Evolutionary conservation across 1,140 invertebrate genomes (phyloP), one percentile per base, ranked within the genome.

Genomic region (Eumaeus atala): DNA sequence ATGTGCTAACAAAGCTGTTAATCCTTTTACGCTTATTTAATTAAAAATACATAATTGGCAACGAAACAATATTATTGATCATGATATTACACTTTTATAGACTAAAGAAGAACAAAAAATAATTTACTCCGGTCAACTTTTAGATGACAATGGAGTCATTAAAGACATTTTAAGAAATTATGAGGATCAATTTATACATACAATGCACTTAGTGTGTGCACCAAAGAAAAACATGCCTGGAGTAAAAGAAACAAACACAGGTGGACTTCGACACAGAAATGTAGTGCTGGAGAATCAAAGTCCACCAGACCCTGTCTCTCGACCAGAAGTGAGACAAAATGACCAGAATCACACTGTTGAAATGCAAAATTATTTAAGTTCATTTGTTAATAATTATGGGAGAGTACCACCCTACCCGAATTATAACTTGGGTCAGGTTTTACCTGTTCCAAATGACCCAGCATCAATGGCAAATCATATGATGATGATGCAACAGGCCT

Each of bases 91-190:
- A 42, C 56, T 58, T 50, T 77, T 62, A 16, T 80, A 95, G 95
- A 91, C 90, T 76, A 90, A 90, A 52, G 90, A 92, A 58, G 93
- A 95, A 64, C 95, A 96, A 72, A 96, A 95, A 81, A 88, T 97
- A 0, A 97, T 97, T 67, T 97, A 97, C 84, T 96, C 94, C 8
- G 95, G 96, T n/a, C 93, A 95, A 73, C 83, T 97, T 10, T 77
- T 97, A 50, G 92, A 91, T 38, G 95, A 97, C 79, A 89, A 91
- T 35, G 87, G 91, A 21, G 89, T 91, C 54, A 74, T 97, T 33
- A 95, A 95, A 74, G 95, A 97, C 81, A 90, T 97, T 33, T 86
- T 97, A 35, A 89, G 93, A 44, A 91, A 91, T 42, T 93, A 93
- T 62, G 92, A 95, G 61, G 91, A 90, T 34, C 91, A 92, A 64